Conservation (phyloP, 1,140 invertebrate species). For the Eupristina koningsbergeri region DNA sequence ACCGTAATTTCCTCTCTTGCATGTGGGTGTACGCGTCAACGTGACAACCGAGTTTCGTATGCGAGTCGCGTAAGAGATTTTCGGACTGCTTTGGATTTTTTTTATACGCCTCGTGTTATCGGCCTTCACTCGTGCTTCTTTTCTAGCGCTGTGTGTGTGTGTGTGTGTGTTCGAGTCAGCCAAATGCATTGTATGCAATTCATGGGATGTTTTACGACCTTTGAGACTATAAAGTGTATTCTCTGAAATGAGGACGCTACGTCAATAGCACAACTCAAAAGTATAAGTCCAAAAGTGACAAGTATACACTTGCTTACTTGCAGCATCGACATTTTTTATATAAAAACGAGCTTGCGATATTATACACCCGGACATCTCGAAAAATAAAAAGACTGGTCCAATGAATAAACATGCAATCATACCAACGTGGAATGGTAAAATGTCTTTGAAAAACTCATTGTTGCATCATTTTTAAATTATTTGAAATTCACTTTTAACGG, state of each 20-base stretch:
- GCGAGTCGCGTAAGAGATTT: constrained; percentile 31
- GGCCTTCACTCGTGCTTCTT: neutral
- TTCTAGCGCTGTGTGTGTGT: neutral
- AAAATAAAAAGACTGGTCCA: no score
- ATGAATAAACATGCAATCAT: no score
- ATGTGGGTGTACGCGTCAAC: neutral
- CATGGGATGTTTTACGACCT: neutral
- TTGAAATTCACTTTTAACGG: no score
- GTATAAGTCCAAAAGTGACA: neutral
- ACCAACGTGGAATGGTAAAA: no score
- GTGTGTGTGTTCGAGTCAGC: neutral
- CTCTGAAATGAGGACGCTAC: neutral
- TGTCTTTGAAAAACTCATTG: no score
- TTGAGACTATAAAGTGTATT: neutral
- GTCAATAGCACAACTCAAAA: neutral
- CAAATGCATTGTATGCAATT: neutral
- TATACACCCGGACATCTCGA: no score
- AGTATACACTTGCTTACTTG: no score
- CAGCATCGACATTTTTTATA: no score
- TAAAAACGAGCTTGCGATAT: no score
- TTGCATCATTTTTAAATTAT: no score
- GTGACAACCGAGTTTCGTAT: neutral
- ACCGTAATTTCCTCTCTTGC: no score
- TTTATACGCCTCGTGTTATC: neutral
- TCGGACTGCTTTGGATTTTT: constrained; percentile 19